These are phyloP conservation scores for Rhagium mordax DNA, from an alignment of 2,888 invertebrate species.

Conservation along the genomic window DNA sequence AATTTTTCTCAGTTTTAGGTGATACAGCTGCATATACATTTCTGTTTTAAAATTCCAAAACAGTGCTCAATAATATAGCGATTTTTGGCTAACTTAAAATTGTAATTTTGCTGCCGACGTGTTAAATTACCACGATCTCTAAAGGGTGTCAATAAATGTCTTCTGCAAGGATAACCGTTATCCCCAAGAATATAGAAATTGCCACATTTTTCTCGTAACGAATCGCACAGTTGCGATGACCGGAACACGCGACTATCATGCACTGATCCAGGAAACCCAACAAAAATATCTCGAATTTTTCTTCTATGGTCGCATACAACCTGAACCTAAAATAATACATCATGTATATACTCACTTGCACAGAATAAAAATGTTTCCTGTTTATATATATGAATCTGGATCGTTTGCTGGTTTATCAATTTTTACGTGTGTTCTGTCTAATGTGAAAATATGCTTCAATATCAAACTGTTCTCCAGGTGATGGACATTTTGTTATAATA, in stretches of 20 bases:
- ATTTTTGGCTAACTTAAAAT: not conserved
- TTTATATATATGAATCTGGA: too few species aligned
- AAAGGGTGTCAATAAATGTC: not conserved
- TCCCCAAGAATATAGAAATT: conserved; percentile 6
- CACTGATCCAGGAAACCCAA: conserved; percentile 4
- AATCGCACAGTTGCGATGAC: not conserved
- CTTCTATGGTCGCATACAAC: too few species aligned
- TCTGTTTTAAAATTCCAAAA: conserved; percentile 1
- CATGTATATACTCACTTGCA: too few species aligned
- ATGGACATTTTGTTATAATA: too few species aligned
- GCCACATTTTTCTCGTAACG: not conserved
- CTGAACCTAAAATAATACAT: too few species aligned
- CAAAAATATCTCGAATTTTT: too few species aligned
- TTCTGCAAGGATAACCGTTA: conserved; percentile 6
- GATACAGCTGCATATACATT: not conserved
- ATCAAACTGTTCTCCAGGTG: too few species aligned
- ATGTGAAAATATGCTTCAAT: too few species aligned
- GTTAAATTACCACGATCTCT: not conserved
- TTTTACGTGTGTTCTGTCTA: too few species aligned
- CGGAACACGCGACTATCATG: conserved; percentile 7
- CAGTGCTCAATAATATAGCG: too few species aligned
- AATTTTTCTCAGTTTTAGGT: not conserved
- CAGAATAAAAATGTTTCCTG: too few species aligned
- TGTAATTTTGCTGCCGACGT: not conserved
- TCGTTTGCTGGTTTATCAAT: too few species aligned